Evolutionary conservation across 1,140 invertebrate genomes (phyloP).

Genomic region (Heterodera carotae): DNA sequence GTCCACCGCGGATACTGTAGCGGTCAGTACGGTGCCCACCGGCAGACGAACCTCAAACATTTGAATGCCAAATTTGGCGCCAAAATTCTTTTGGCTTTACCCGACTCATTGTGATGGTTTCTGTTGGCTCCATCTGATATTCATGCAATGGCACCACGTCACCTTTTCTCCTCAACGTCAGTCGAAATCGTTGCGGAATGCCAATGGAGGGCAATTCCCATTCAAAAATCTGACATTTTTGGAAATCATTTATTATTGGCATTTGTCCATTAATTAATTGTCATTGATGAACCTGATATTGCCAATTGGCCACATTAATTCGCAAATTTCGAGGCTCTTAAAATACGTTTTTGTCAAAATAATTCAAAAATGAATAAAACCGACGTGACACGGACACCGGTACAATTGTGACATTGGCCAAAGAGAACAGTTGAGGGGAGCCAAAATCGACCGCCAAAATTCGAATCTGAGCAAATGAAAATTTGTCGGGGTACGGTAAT

Average conservation of each 20-base stretch:
- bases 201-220: slow-evolving; percentile 52
- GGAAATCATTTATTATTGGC: neutral
- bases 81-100: slow-evolving; percentile 1
- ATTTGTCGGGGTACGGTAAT: neutral
- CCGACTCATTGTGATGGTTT: slow-evolving; percentile 47
- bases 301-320: slow-evolving; percentile 47
- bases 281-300: slow-evolving; percentile 34
- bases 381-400: slow-evolving; percentile 52
- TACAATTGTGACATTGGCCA: slow-evolving; percentile 46
- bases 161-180: slow-evolving; percentile 31
- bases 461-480: slow-evolving; percentile 15
- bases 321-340: slow-evolving; percentile 50
- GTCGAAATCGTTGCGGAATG: slow-evolving; percentile 45
- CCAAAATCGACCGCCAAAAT: slow-evolving; percentile 52
- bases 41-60: slow-evolving; percentile 38
- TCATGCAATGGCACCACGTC: slow-evolving; percentile 31
- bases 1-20: slow-evolving; percentile 44
- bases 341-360: slow-evolving; percentile 22
- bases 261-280: neutral
- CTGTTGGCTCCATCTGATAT: slow-evolving; percentile 49
- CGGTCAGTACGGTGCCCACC: slow-evolving; percentile 36
- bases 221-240: slow-evolving; percentile 41
- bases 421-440: slow-evolving; percentile 54
- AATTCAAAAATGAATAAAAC: slow-evolving; percentile 1
- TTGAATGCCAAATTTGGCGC: neutral